Conservation (phyloP, 2,888 invertebrate genomes). For the Xylophagus ater region DNA sequence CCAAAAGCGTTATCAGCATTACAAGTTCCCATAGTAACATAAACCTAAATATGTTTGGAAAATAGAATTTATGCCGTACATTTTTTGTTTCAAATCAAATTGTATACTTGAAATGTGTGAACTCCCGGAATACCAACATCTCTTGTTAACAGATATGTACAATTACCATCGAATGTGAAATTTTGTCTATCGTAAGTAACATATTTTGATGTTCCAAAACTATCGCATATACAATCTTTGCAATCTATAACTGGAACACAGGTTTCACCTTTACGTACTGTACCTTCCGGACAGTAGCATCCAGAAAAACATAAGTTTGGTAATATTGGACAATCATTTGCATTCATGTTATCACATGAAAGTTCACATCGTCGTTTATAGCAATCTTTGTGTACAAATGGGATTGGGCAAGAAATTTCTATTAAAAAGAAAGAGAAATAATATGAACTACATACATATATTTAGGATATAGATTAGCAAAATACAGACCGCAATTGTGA, state of each 20-base stretch:
- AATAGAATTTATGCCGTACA: slow-evolving; percentile 9
- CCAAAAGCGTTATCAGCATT: slow-evolving; percentile 43
- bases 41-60: slow-evolving; percentile 40
- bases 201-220: slow-evolving; percentile 69
- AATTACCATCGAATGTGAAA: slow-evolving; percentile 71
- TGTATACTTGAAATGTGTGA: slow-evolving; percentile 35
- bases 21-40: slow-evolving; percentile 61
- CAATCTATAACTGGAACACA: slow-evolving; percentile 64
- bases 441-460: slow-evolving; percentile 30
- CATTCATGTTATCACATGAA: slow-evolving; percentile 53
- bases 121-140: slow-evolving; percentile 45
- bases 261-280: slow-evolving; percentile 51
- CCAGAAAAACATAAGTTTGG: slow-evolving; percentile 66
- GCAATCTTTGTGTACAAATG: slow-evolving; percentile 72
- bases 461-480: slow-evolving; percentile 35
- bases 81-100: slow-evolving; percentile 5
- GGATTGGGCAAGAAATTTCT: slow-evolving; percentile 59
- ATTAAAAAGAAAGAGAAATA: slow-evolving; percentile 25
- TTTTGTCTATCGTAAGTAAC: slow-evolving; percentile 71
- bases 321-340: slow-evolving; percentile 49
- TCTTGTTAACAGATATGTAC: slow-evolving; percentile 68
- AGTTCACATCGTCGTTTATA: slow-evolving; percentile 69
- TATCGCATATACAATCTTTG: slow-evolving; percentile 64
- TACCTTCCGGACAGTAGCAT: slow-evolving; percentile 73
- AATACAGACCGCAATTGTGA: slow-evolving; percentile 50